Base-by-base conservation (phyloP, 2,113 vertebrate genomes). In the Balaeniceps rex region DNA sequence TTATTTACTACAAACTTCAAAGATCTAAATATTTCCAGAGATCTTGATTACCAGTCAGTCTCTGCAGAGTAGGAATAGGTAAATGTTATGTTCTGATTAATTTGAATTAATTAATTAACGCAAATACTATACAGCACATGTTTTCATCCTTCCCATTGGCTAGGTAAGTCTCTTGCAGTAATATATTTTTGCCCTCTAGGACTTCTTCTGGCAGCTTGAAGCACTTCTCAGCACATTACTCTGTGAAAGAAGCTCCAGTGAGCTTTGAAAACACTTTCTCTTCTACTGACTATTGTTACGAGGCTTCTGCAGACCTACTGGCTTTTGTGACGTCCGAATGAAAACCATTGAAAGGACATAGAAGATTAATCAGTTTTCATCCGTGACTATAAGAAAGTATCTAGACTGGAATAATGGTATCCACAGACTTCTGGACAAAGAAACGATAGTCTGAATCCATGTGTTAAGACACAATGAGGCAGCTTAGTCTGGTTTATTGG, bases 391-490 rank as follows among this genome's bases (percentile, higher is more conserved):
- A 55, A 40, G n/a, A 40, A 74, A 47, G 8, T 19, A 44, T 23
- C 40, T 76, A 12, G 9, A 13, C 7, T 76, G 40, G 22, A 83
- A 36, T 46, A 58, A 65, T 34, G 15, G 22, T 40, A 29, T 36
- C 19, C 58, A 71, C 26, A 93, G 58, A 14, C 16, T 61, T 72
- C 12, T 61, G 16, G 15, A 49, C 5, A 31, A n/a, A 58, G 58
- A 24, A 66, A 15, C 5, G 3, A 9, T 11, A 60, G 9, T 21
- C 31, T 72, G 58, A 61, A 68, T 18, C 29, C 24, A 51, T 33
- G 36, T 0, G 0, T 68, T 72, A 31, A 5, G 42, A 47, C 11
- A 6, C 7, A 23, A 11, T 24, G 42, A 47, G 42, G 36, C 10
- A 47, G 34, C 13, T 68, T 58, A 69, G 15, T 68, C 49, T 64